A percentile compares a stretch with the other conserved stretches of the same genome.
Evolutionary conservation across 2,113 vertebrate species (phyloP).

Genomic region (Hemibagrus wyckioides): DNA sequence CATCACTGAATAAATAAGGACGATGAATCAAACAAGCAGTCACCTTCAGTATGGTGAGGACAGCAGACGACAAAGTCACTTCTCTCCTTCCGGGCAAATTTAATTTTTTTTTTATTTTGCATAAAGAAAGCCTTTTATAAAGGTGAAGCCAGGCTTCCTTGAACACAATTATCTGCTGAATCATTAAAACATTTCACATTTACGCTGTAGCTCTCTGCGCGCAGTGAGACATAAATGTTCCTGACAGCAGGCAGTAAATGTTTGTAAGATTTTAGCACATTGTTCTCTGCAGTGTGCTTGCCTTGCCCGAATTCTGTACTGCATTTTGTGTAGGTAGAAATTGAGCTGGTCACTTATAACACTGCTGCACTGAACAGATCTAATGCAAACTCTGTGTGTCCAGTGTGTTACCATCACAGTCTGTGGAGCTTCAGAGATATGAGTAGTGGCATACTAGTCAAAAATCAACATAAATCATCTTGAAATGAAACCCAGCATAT

Average conservation of each 20-base stretch:
- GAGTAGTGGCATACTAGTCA: neutral
- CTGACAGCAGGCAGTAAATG: constrained; percentile 30
- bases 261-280: constrained; percentile 23
- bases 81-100: constrained; percentile 46
- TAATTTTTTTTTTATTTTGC: neutral
- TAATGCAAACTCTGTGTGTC: neutral
- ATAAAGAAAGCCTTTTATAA: constrained; percentile 13
- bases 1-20: constrained; percentile 40
- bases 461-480: neutral
- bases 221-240: constrained; percentile 27
- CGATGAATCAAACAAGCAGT: constrained; percentile 31
- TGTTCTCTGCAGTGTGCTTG: constrained; percentile 21
- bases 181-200: constrained; percentile 19
- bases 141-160: neutral
- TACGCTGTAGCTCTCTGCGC: constrained; percentile 8
- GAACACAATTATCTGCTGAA: constrained; percentile 37
- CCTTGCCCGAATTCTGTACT: neutral
- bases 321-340: neutral
- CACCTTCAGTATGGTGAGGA: constrained; percentile 41
- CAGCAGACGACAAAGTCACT: constrained; percentile 9
- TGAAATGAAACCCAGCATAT: neutral
- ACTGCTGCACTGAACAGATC: too few relatives aligned
- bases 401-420: neutral
- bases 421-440: neutral
- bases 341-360: neutral